These are phyloP conservation scores for Antennarius striatus DNA, from an alignment of 2,113 vertebrate genomes.

Conservation along the genomic window DNA sequence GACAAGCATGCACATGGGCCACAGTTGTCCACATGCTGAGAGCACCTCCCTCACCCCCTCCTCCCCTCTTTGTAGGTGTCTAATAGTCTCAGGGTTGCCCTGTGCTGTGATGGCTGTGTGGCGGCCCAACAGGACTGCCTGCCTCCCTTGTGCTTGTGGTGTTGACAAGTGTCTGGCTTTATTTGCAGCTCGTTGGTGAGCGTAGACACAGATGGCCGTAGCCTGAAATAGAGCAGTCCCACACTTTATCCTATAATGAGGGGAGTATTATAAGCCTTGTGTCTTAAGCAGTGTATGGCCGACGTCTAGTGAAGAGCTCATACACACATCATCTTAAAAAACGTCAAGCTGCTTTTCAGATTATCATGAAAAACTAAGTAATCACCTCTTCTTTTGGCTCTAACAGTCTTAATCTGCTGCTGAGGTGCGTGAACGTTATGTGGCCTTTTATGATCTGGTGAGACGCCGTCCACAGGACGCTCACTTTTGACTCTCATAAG, in stretches of 20 bases:
- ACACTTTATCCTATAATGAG: slow-evolving; percentile 74
- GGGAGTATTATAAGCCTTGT: slow-evolving; percentile 70
- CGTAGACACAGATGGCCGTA: slow-evolving; percentile 64
- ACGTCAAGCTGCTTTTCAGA: slow-evolving; percentile 70
- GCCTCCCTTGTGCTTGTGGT: slow-evolving; percentile 49
- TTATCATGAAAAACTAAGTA: slow-evolving; percentile 62
- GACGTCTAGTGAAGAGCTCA: slow-evolving; percentile 37
- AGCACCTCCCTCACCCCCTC: slow-evolving; percentile 17
- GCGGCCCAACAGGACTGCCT: slow-evolving; percentile 54
- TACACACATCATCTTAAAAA: slow-evolving; percentile 57
- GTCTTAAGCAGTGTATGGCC: slow-evolving; percentile 61
- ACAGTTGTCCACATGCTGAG: slow-evolving; percentile 33
- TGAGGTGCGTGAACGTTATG: slow-evolving; percentile 23
- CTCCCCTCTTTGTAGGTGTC: slow-evolving; percentile 60
- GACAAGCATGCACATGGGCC: slow-evolving; percentile 58
- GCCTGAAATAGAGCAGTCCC: slow-evolving; percentile 71
- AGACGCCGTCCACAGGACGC: not conserved
- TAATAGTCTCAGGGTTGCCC: slow-evolving; percentile 48
- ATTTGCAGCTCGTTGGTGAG: slow-evolving; percentile 65
- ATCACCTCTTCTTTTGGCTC: slow-evolving; percentile 47
- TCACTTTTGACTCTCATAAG: too few species aligned
- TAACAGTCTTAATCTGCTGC: slow-evolving; percentile 42
- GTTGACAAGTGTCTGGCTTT: slow-evolving; percentile 69
- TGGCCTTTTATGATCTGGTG: slow-evolving; percentile 27
- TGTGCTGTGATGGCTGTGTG: slow-evolving; percentile 28